Base-by-base conservation (phyloP, 2,888 invertebrate species). In the Scotopteryx bipunctaria region DNA sequence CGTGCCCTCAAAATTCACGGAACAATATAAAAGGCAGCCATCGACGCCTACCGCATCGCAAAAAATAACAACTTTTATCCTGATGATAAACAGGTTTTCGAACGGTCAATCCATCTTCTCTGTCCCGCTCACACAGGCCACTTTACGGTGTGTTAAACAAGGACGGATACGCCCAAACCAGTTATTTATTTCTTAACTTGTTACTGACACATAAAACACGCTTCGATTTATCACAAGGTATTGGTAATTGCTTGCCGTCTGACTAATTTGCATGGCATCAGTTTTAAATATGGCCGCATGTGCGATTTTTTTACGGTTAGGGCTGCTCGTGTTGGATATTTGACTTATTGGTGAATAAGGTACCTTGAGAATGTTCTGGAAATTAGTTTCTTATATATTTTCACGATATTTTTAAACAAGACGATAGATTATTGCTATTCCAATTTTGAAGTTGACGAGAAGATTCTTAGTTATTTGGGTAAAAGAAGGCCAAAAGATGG, bases 101-200 rank as follows among this genome's bases (percentile, higher is more conserved):
- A 71, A 74, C 73, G 69, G 67, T 65, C 71, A 78, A 86, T 86
- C 73, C 75, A 59, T 87, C 80, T 77, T 71, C 63, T 72, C 62
- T 49, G 25, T 79, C 77, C 57, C 76, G 41, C 49, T 76, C 69
- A 1, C 59, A 55, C 72, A 1, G 9, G 6, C 25, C 15, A 9
- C 25, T 17, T 3, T 3, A 2, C n/a, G 2, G 4, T 21, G 13
- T 25, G 64, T 40, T 13, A 56, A 67, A 83, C 51, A 71, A 66
- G 61, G 73, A 78, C 16, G 50, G 32, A 40, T 40, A 55, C 37
- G 42, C 61, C 60, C 76, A 81, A 86, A 82, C 80, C 73, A 70
- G 83, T 83, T 85, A 86, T 86, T 85, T 87, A 87, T 88, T 86
- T 88, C 86, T 88, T 86, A 86, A 86, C 87, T 86, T 84, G 82